Evolutionary conservation across 2,888 invertebrate genomes (phyloP), one percentile per base, ranked within the genome.

Genomic region (Caenorhabditis panamensis): DNA sequence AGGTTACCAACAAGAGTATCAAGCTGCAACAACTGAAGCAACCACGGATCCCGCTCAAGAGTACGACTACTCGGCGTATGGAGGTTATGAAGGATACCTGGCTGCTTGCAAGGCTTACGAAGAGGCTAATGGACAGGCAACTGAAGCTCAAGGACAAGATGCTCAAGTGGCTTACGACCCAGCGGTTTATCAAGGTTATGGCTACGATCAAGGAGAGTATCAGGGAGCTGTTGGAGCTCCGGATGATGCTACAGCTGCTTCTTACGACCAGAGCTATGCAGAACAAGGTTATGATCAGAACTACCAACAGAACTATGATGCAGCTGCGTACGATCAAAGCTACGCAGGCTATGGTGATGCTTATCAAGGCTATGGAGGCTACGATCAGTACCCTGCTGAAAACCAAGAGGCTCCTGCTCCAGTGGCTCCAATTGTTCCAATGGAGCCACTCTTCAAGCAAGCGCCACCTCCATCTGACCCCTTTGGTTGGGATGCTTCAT

Each of bases 401-500:
- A 51, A 47, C 22, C 36, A 61, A 9, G 68, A 41, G 24, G 56
- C 71, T 5, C n/a, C n/a, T n/a, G 36, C 44, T 2, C 56, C 71
- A 2, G 24, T n/a, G n/a, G n/a, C 26, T 24, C 68, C 63, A 4
- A 26, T 73, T 2, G 56, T 61, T 11, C 73, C 69, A 2, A 82
- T 72, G 20, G 58, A 79, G 49, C 82, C 82, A 28, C 62, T 82
- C 8, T 79, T 82, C 54, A 78, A 79, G n/a, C 80, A 80, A 56
- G 79, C 76, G 16, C 83, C 86, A 2, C 73, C 71, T 41, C 53
- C 73, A n/a, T 76, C 84, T 13, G 89, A 89, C 80, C 89, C 89
- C 1, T 89, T 84, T 54, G 84, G 86, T 13, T 89, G 89, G 89
- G 89, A 89, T 49, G 82, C 75, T 11, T 26, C 59, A n/a, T 41